Evolutionary conservation across 2,797 vertebrate genomes (phyloP), one percentile per base, ranked within the genome.

Genomic region (Triplophysa yarkandensis): DNA sequence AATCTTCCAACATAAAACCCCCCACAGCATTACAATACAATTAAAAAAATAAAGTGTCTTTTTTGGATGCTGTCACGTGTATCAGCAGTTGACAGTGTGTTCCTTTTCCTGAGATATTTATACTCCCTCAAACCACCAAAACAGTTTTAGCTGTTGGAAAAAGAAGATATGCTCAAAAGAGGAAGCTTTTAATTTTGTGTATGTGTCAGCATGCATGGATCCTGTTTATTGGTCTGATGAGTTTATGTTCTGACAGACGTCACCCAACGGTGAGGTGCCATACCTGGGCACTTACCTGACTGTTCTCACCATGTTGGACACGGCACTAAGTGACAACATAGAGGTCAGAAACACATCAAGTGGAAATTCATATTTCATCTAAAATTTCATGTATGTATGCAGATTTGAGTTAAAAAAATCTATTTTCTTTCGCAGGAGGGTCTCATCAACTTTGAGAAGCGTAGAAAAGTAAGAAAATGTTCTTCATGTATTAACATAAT

Each of bases 231-330:
- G 36, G 13, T 2, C 8, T 71, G 57, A 71, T 41, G 61, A 19
- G 36, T 46, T n/a, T 8, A n/a, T 44, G 44, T 46, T 46, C 7
- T 46, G 17, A 46, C 44, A 91, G 90, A 79, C 46, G 43, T 28
- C 68, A 9, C 70, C 83, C 68, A 83, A 86, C 2, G 94, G 93
- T 0, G 87, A 91, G 0, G 85, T 97, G 6, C 95, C 95, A 0
- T 97, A 97, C 83, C 91, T 97, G 19, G 95, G 95, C 64, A 96
- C 94, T 0, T 96, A 96, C 80, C 90, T 97, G 84, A 96, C 94
- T 0, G 92, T 94, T 71, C 92, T 97, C 82, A 92, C 93, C 67
- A 97, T 97, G 95, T 77, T 97, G 89, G 95, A 97, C 73, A 95
- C 95, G 0, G 95, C 95, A 0, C 87, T 96, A 61, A 85, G 90